Conservation (phyloP, 2,113 vertebrate species). For the Microcebus griseorufus region DNA sequence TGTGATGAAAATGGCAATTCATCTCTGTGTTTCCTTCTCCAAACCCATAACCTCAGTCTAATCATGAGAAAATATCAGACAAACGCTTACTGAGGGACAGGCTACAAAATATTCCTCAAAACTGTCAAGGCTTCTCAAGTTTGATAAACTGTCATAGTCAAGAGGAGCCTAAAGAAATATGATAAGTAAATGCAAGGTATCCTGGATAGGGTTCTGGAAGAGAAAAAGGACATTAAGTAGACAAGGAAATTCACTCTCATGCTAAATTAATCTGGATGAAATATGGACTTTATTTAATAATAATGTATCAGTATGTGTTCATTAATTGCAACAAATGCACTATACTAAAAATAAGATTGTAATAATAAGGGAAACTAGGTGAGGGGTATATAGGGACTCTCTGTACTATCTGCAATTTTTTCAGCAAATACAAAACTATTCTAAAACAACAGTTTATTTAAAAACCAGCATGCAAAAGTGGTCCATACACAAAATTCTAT, state of each 20-base stretch:
- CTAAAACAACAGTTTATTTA: neutral
- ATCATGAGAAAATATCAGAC: neutral
- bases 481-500: neutral
- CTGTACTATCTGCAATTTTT: neutral
- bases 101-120: conserved; percentile 6
- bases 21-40: neutral
- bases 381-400: neutral
- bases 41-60: neutral
- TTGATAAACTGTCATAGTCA: neutral
- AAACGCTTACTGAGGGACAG: neutral
- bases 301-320: neutral
- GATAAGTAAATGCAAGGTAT: neutral
- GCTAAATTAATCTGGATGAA: neutral
- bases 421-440: neutral
- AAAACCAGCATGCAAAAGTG: neutral
- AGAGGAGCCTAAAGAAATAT: neutral
- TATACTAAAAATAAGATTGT: neutral
- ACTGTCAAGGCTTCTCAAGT: neutral
- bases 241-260: neutral
- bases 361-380: neutral
- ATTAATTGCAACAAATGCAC: neutral
- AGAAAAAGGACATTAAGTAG: neutral
- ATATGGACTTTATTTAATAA: neutral
- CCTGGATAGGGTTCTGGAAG: neutral
- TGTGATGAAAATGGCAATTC: neutral